Base-by-base conservation (phyloP, 2,888 invertebrate species). In the Apantesis nais region DNA sequence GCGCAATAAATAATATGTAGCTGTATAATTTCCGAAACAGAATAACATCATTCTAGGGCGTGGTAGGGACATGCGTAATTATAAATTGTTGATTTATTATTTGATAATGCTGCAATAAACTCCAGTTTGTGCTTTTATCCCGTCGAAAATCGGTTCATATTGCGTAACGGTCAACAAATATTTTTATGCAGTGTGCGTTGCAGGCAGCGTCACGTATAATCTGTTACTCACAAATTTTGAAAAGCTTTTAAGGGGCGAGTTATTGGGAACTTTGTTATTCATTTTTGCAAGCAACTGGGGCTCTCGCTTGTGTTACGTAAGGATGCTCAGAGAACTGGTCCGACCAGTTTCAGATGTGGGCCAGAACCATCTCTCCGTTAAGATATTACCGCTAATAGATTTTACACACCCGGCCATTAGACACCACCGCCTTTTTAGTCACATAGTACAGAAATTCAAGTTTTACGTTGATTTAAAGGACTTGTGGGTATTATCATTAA, bases 321-420 rank as follows among this genome's bases (percentile, higher is more conserved):
- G 90, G 92, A 92, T 93, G 91, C 85, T 86, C 88, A 89, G 80
- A 80, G 88, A 93, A 94, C 94, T 92, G 92, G 94, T 93, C 83
- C 85, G 83, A 94, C 95, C 94, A 93, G 95, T 90, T 90, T 75
- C 85, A 83, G 88, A 94, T 89, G 93, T 94, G 93, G 94, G 94
- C 89, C 94, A 94, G 91, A 92, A 87, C 87, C 93, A 94, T 94
- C 93, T 92, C 92, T 89, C 89, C 83, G 86, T 89, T 90, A 90
- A 92, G 86, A 91, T 93, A 92, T 91, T 90, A 90, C 92, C 88
- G 88, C 91, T 93, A 93, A 93, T 94, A 94, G 93, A 94, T 93
- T 92, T 90, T 91, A 88, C 89, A 87, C 88, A 81, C 84, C 85
- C 85, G 86, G 80, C 85, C 86, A 83, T 86, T 88, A 86, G 85